phyloP scores from a whole-genome alignment of 1,140 invertebrate species.

The Cheumatopsyche charites region DNA sequence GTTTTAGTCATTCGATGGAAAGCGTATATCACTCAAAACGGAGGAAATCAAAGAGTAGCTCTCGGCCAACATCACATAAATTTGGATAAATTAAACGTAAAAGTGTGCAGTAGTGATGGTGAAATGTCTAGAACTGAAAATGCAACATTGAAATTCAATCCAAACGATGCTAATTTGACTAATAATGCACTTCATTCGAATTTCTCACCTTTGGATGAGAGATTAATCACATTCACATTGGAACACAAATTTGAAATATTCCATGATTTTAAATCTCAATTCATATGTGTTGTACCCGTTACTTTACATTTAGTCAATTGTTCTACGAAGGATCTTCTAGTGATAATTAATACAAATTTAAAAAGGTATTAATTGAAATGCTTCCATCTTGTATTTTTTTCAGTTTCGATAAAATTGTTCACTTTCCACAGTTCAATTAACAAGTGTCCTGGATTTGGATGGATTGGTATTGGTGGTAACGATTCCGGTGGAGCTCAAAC shows the following conservation, averaged over 20 bases:
- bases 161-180: background rate
- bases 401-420: constrained; percentile 1
- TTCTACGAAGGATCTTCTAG: constrained; percentile 55
- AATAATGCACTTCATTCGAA: background rate
- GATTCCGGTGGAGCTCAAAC: constrained; percentile 53
- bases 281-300: constrained; percentile 63
- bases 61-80: constrained; percentile 62
- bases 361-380: constrained; percentile 47
- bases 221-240: constrained; percentile 60
- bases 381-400: constrained; percentile 11
- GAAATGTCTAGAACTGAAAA: constrained; percentile 8
- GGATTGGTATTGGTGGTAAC: constrained; percentile 49
- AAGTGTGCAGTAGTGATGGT: constrained; percentile 50
- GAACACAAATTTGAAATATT: constrained; percentile 59
- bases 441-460: constrained; percentile 48
- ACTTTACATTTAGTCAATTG: constrained; percentile 62
- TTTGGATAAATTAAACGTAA: constrained; percentile 54
- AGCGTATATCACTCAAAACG: constrained; percentile 55
- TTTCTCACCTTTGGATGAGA: constrained; percentile 51
- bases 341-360: constrained; percentile 57
- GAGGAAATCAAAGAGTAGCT: constrained; percentile 53
- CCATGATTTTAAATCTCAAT: constrained; percentile 61
- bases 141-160: constrained; percentile 31
- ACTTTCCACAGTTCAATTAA: constrained; percentile 36
- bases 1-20: constrained; percentile 64